Conservation (phyloP, 2,888 invertebrate species). For the Lithophane leautieri region DNA sequence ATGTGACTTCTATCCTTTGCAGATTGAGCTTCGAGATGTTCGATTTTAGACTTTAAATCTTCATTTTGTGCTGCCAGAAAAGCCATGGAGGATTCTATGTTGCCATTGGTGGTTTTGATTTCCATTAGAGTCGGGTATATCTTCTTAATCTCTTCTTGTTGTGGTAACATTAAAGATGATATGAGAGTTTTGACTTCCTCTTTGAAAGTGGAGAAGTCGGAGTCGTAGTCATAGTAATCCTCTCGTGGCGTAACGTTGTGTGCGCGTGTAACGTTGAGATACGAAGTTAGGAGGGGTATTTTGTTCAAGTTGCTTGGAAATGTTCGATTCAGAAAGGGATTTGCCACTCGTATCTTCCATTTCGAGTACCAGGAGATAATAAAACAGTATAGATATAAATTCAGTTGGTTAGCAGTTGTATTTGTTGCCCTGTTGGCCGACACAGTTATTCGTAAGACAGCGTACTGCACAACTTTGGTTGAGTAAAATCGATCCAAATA, state of each 20-base stretch:
- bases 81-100: background rate
- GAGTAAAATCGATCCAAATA: background rate
- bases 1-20: background rate
- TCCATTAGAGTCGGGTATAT: background rate
- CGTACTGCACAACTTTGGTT: background rate
- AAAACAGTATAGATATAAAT: background rate
- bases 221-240: background rate
- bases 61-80: background rate
- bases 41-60: background rate
- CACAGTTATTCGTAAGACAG: too few species aligned
- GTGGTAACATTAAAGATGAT: background rate
- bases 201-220: background rate
- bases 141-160: background rate
- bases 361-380: background rate
- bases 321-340: constrained; percentile 3
- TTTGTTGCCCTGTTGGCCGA: fast-evolving
- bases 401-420: background rate
- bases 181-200: background rate
- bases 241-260: too few species aligned
- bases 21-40: background rate
- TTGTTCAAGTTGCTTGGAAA: background rate
- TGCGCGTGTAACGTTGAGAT: background rate
- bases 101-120: background rate
- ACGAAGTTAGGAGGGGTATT: background rate
- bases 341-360: background rate